A percentile compares a stretch with the other conserved stretches of the same genome.
These are phyloP conservation scores for Macrosteles quadrilineatus DNA, from an alignment of 1,140 invertebrate species.

Conservation along the genomic window DNA sequence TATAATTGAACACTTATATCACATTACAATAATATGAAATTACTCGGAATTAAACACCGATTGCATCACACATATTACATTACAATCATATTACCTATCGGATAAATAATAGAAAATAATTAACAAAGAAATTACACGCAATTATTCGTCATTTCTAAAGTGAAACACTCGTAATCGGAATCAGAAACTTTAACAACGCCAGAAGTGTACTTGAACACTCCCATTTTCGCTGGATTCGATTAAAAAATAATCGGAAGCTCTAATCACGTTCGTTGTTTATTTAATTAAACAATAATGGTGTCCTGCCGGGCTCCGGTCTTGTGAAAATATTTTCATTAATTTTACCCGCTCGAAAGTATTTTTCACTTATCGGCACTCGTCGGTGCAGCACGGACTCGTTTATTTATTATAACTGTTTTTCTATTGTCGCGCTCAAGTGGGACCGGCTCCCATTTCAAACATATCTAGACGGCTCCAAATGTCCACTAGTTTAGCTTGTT, in stretches of 20 bases:
- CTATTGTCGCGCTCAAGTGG: not conserved
- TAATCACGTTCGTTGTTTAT: slow-evolving; percentile 18
- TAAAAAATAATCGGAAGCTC: slow-evolving; percentile 16
- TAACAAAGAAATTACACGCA: too few relatives aligned
- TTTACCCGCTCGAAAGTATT: slow-evolving; percentile 19
- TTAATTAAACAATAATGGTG: slow-evolving; percentile 24
- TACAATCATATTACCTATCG: too few relatives aligned
- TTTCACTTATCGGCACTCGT: slow-evolving; percentile 6
- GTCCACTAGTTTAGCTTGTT: not conserved
- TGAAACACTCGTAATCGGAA: too few relatives aligned
- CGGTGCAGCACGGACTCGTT: not conserved
- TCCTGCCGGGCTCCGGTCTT: slow-evolving; percentile 4
- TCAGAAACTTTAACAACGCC: too few relatives aligned
- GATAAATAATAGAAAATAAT: too few relatives aligned
- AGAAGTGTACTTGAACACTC: not conserved
- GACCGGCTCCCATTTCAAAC: slow-evolving; percentile 7
- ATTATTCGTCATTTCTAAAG: too few relatives aligned
- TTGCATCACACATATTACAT: too few relatives aligned
- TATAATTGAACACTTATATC: too few relatives aligned
- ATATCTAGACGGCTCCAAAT: not conserved
- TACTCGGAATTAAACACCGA: too few relatives aligned
- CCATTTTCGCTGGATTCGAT: slow-evolving; percentile 5
- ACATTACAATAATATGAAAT: too few relatives aligned
- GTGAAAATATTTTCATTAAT: slow-evolving; percentile 27
- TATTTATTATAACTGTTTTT: slow-evolving; percentile 21